Conservation (phyloP, 2,797 vertebrate genomes). For the Falco concolor region DNA sequence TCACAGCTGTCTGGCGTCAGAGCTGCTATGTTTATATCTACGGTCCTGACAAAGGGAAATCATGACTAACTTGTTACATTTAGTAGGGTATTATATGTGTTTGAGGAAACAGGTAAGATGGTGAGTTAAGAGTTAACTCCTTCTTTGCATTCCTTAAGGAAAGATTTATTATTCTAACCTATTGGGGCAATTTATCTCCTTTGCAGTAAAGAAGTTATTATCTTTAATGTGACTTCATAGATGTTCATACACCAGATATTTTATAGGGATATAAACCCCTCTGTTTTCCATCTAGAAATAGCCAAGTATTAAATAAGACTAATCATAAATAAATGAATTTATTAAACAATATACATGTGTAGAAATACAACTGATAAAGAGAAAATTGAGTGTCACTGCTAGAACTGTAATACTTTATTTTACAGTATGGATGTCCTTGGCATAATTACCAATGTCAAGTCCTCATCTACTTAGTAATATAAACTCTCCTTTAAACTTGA, state of each 20-base stretch:
- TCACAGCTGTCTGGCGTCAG: background rate
- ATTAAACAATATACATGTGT: background rate
- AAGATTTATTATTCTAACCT: background rate
- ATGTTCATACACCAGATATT: background rate
- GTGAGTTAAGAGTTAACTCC: background rate
- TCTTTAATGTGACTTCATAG: background rate
- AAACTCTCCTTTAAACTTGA: background rate
- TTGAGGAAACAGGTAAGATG: background rate
- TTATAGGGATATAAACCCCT: background rate
- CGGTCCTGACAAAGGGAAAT: background rate
- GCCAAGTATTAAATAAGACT: background rate
- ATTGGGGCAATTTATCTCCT: background rate
- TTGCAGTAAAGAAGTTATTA: background rate
- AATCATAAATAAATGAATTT: background rate
- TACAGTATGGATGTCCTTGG: background rate
- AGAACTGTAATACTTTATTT: background rate
- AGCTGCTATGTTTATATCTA: background rate
- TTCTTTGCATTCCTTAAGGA: background rate
- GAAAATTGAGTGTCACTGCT: background rate
- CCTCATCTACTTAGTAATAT: background rate
- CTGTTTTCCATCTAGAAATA: background rate
- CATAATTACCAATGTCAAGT: background rate
- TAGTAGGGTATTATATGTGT: background rate
- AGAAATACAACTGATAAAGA: background rate
- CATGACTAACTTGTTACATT: background rate